Evolutionary conservation across 2,113 vertebrate genomes (phyloP).

Genomic region (Misgurnus mizolepis): DNA sequence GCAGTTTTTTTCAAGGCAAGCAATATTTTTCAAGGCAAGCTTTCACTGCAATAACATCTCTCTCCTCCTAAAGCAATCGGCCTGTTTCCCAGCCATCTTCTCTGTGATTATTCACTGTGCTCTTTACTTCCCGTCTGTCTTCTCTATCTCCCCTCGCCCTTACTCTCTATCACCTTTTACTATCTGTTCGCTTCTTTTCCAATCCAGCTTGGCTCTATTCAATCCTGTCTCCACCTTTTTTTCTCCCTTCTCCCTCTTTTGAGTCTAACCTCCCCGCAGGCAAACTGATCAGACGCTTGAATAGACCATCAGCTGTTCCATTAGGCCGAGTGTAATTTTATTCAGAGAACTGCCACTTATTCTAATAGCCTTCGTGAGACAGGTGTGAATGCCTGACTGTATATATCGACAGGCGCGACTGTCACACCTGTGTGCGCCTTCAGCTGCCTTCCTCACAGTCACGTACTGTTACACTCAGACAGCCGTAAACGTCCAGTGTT

Average conservation of each 20-base stretch:
- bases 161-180: constrained; percentile 60
- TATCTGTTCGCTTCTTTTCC: constrained; percentile 43
- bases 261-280: constrained; percentile 50
- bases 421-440: constrained; percentile 50
- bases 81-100: not conserved
- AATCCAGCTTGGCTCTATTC: constrained; percentile 24
- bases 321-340: constrained; percentile 76
- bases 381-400: constrained; percentile 62
- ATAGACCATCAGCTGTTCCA: constrained; percentile 78
- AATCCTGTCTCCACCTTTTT: not conserved
- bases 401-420: constrained; percentile 13
- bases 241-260: constrained; percentile 2
- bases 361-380: constrained; percentile 72
- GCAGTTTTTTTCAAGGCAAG: constrained; percentile 19
- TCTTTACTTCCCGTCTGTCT: constrained; percentile 52
- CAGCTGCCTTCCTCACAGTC: constrained; percentile 31
- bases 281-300: constrained; percentile 61
- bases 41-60: not conserved
- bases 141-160: constrained; percentile 42
- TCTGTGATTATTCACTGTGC: constrained; percentile 2
- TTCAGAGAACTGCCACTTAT: constrained; percentile 72
- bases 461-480: constrained; percentile 33
- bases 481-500: constrained; percentile 19
- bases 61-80: constrained; percentile 28
- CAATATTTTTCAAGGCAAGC: not conserved